These are phyloP conservation scores for Erethizon dorsatum DNA, from an alignment of 2,797 vertebrate species.

Conservation along the genomic window DNA sequence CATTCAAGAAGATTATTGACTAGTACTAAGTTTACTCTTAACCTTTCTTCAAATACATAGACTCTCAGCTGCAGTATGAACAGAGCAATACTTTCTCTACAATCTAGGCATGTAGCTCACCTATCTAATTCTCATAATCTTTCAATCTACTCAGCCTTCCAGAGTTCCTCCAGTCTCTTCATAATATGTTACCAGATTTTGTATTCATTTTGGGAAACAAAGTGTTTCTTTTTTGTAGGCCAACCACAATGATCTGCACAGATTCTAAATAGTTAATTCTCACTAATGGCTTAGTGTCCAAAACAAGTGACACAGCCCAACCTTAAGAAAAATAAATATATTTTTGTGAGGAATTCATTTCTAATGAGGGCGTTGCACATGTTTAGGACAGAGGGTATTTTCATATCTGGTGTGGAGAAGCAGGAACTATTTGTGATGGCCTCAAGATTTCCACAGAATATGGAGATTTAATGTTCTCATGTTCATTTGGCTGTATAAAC, in stretches of 20 bases:
- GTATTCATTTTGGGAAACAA: background rate
- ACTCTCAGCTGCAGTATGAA: background rate
- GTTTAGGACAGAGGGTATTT: background rate
- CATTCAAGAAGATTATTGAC: background rate
- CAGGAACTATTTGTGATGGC: background rate
- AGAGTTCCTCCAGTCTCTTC: background rate
- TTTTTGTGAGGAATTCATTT: background rate
- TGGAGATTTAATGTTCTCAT: background rate
- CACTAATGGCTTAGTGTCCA: background rate
- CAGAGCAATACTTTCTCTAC: background rate
- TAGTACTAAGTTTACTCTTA: background rate
- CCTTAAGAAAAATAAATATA: background rate
- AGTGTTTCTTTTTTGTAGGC: background rate
- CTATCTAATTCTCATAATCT: background rate
- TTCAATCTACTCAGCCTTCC: background rate
- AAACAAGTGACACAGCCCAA: background rate
- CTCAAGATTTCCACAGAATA: background rate
- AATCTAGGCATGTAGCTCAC: background rate
- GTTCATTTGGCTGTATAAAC: background rate
- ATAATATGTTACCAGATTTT: background rate
- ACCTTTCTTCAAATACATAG: background rate
- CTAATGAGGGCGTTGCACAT: background rate
- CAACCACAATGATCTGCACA: rapidly evolving
- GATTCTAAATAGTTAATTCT: background rate
- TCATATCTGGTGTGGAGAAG: background rate